Conservation (phyloP, 2,113 vertebrate genomes). For the Empidonax traillii region DNA sequence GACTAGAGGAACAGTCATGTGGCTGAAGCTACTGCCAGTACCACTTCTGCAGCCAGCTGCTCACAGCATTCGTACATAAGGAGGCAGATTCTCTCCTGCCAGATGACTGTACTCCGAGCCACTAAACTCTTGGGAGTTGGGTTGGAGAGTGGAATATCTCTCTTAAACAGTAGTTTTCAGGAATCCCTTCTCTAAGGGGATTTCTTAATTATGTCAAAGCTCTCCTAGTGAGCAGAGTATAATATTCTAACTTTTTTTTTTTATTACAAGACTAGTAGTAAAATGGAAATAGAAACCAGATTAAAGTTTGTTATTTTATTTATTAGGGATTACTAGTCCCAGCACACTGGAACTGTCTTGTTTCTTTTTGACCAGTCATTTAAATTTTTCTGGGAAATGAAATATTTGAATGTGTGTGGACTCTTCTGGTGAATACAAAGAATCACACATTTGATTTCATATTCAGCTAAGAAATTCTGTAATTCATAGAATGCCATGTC, state of each 20-base stretch:
- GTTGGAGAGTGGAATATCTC: background rate
- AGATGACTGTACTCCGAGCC: background rate
- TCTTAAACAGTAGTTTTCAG: background rate
- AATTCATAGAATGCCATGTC: background rate
- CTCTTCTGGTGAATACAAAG: background rate
- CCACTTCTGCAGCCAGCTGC: constrained; percentile 18
- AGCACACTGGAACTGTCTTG: background rate
- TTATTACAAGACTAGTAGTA: background rate
- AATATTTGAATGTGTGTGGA: background rate
- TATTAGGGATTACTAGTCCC: background rate
- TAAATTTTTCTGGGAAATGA: background rate
- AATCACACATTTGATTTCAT: background rate
- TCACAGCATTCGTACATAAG: background rate
- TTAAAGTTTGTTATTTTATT: background rate
- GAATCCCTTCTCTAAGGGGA: background rate
- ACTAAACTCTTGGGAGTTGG: background rate
- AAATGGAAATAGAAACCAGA: background rate
- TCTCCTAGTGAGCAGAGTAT: background rate
- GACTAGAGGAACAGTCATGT: constrained; percentile 17
- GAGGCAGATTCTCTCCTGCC: background rate
- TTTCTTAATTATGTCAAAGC: background rate
- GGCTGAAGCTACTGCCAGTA: constrained; percentile 28
- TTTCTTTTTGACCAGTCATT: background rate
- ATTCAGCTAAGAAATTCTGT: background rate
- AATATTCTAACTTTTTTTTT: background rate